Evolutionary conservation across 2,113 vertebrate genomes (phyloP), one percentile per base, ranked within the genome.

Genomic region (Etheostoma cragini): DNA sequence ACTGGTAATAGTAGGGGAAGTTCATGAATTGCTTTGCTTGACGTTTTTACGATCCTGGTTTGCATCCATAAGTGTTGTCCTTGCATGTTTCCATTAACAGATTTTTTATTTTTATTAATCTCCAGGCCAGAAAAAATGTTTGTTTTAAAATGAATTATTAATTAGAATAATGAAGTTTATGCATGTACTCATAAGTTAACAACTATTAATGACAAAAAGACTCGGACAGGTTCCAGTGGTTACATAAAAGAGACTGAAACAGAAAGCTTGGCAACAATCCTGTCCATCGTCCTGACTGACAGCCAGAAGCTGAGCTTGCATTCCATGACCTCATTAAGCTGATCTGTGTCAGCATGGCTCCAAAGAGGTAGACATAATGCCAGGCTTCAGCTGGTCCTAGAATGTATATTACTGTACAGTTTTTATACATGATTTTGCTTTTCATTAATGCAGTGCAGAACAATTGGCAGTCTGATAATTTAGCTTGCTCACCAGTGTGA

Each of bases 291-390:
- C 35, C 72, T 87, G 87, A 89, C 62, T 64, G 82, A 82, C 84
- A 73, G 78, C 72, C 73, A 71, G 77, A 70, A 88, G 76, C 73
- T 81, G 77, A 82, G 87, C 62, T 76, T 73, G 78, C 75, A 76
- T 84, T 80, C 84, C 84, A 81, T 78, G 81, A 76, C 84, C 78
- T 77, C 79, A 71, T 87, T 87, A 84, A 77, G 68, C 56, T 70
- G 78, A 79, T 76, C 66, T 67, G 60, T 85, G 83, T 81, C 70
- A 89, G 73, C 56, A 54, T 60, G 66, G n/a, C 65, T 76, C 75
- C 56, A 81, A 54, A 49, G 49, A 60, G 15, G 33, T n/a, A 74
- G 42, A 80, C 38, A 58, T 72, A 47, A 66, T 46, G 64, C 62
- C 15, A 21, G 63, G 33, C 14, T 71, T 73, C 46, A 74, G 54